phyloP scores from a whole-genome alignment of 2,113 vertebrate genomes.

The Paramisgurnus dabryanus region DNA sequence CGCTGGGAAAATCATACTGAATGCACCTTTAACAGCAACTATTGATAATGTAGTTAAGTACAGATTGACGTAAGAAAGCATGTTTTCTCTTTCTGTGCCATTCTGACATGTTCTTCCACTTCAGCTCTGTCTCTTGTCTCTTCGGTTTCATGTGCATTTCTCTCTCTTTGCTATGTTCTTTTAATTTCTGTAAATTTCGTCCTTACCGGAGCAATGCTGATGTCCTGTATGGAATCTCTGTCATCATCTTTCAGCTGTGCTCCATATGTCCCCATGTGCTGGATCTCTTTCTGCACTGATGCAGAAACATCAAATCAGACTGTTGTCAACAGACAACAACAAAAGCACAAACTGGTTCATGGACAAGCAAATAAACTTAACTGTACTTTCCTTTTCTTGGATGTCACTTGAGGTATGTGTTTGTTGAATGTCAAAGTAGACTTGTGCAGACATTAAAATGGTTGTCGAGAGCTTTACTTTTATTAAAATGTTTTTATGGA shows the following conservation, averaged over 20 bases:
- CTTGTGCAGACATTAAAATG: slow-evolving; percentile 73
- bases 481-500: slow-evolving; percentile 66
- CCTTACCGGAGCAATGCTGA: slow-evolving; percentile 11
- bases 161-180: background rate
- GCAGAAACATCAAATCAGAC: slow-evolving; percentile 54
- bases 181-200: slow-evolving; percentile 31
- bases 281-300: slow-evolving; percentile 55
- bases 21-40: background rate
- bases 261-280: slow-evolving; percentile 67
- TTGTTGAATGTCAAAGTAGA: slow-evolving; percentile 76
- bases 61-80: slow-evolving; percentile 10
- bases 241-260: slow-evolving; percentile 48
- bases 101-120: slow-evolving; percentile 6
- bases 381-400: slow-evolving; percentile 69
- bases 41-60: background rate
- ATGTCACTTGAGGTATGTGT: slow-evolving; percentile 78
- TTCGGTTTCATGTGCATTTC: slow-evolving; percentile 8
- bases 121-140: slow-evolving; percentile 22
- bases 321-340: slow-evolving; percentile 59
- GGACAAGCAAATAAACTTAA: slow-evolving; percentile 61
- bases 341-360: slow-evolving; percentile 71
- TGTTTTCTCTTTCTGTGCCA: slow-evolving; percentile 5
- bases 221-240: slow-evolving; percentile 29
- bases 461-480: slow-evolving; percentile 77
- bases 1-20: background rate